Evolutionary conservation across 2,113 vertebrate species (phyloP).

Genomic region (Heloderma charlesbogerti): DNA sequence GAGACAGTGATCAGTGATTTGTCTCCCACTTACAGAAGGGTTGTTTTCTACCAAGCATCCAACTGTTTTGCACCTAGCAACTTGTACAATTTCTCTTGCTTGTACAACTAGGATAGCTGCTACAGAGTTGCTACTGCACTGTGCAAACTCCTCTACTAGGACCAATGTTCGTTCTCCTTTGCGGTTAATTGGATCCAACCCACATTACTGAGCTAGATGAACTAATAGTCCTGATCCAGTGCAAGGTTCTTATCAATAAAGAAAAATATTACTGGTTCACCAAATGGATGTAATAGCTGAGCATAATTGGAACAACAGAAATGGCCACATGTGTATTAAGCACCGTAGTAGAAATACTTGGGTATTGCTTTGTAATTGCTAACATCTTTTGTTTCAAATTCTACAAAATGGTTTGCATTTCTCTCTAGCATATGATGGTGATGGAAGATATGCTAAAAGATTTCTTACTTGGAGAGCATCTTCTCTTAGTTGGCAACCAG

Average conservation of each 20-base stretch:
- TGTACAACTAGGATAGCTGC: background rate
- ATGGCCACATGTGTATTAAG: background rate
- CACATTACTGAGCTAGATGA: background rate
- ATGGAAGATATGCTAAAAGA: constrained; percentile 99
- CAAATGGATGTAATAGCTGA: background rate
- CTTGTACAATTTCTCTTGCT: background rate
- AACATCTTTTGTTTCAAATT: constrained; percentile 69
- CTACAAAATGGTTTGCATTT: constrained; percentile 52
- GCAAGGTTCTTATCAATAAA: background rate
- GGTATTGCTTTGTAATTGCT: background rate
- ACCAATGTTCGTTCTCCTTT: background rate
- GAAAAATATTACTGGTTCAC: background rate
- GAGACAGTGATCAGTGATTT: background rate
- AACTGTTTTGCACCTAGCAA: background rate
- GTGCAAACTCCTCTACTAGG: background rate
- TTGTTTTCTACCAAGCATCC: background rate
- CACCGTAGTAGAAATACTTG: no score
- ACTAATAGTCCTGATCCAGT: background rate
- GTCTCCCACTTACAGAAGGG: background rate
- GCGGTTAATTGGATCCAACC: background rate
- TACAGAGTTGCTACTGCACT: background rate
- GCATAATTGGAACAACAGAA: background rate
- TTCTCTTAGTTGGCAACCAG: constrained; percentile 97
- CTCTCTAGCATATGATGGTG: constrained; percentile 89
- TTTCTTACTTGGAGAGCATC: constrained; percentile 94